Base-by-base conservation (phyloP, 2,797 vertebrate genomes). In the Atherinosoma microstoma region DNA sequence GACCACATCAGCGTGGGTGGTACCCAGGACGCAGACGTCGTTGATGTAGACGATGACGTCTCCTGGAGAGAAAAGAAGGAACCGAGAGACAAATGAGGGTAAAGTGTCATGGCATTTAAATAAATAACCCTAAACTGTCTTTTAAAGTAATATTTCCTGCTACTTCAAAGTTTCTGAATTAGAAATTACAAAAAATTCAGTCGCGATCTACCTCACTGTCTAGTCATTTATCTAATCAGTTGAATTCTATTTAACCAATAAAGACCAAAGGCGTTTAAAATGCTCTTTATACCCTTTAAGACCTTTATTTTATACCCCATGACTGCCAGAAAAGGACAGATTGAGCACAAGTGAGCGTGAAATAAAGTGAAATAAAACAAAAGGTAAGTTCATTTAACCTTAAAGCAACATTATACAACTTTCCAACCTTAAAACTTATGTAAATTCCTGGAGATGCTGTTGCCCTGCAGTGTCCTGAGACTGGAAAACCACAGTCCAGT, bases 21-120 rank as follows among this genome's bases (percentile, higher is more conserved):
- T 97, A 70, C 98, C 97, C 91, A 99, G 95, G 91, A 99, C 97
- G 88, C 97, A 98, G 80, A 97, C 95, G 84, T 99, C 97, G 83
- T 98, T 98, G 93, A 99, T 98, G 95, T 99, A 99, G 93, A 99
- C 98, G 78, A 99, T 97, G 90, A 99, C 98, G 85, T 99, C 98
- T 87, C 98, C 98, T 99, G 93, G 18, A 45, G 67, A 54, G 30
- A 66, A 51, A 58, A 45, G 56, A 10, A 32, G 10, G 40, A 16
- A 66, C 1, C 54, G 22, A 29, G 0, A 40, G 47, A 56, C 49
- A 32, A 16, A 42, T 2, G 6, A 49, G 2, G 16, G 38, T 58
- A 38, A 66, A 64, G 30, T 32, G 38, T 15, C 64, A 63, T 22
- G 56, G 51, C 22, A 42, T 15, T 16, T 6, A 18, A 18, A 42